Evolutionary conservation across 2,113 vertebrate genomes (phyloP), one percentile per base, ranked within the genome.

Genomic region (Syrmaticus mikado): DNA sequence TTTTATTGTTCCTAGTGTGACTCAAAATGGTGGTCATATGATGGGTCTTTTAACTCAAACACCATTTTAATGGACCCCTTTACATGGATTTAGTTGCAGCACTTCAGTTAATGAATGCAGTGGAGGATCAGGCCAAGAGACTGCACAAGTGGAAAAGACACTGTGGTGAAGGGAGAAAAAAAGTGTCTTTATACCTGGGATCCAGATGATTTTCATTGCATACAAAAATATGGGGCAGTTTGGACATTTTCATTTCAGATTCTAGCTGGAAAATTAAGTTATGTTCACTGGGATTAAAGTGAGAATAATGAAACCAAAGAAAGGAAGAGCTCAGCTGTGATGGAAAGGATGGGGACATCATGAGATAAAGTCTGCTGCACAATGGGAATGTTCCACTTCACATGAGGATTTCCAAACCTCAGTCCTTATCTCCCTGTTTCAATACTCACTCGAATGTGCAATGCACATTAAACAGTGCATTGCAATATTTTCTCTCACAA

Each of bases 61-160:
- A 61, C 10, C 1, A 36, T 43, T 73, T 78, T 48, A 73, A 53
- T 38, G 40, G 7, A 48, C 7, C 0, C 10, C 8, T 40, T 75
- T 20, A 36, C 34, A 6, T 11, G n/a, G 65, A 36, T 46, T 60
- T 48, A 24, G 10, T 55, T 19, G 16, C 17, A 34, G 5, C 16
- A 9, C n/a, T 87, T 73, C 0, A 0, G 20, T 73, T 53, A 48
- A 8, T 0, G 0, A 61, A 32, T 8, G 8, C 13, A 32, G 8
- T 20, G n/a, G 66, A 87, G 10, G 17, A 83, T 32, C 1, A 2
- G 11, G 12, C 5, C 38, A 46, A 34, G 3, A 16, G 60, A 13
- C 9, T 72, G 6, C 16, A 16, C 28, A 46, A 60, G 50, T 21
- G n/a, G 36, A 34, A 34, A 24, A 53, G 16, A 10, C 13, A 34